Conservation (phyloP, 2,888 invertebrate species). For the Ecdyonurus torrentis region DNA sequence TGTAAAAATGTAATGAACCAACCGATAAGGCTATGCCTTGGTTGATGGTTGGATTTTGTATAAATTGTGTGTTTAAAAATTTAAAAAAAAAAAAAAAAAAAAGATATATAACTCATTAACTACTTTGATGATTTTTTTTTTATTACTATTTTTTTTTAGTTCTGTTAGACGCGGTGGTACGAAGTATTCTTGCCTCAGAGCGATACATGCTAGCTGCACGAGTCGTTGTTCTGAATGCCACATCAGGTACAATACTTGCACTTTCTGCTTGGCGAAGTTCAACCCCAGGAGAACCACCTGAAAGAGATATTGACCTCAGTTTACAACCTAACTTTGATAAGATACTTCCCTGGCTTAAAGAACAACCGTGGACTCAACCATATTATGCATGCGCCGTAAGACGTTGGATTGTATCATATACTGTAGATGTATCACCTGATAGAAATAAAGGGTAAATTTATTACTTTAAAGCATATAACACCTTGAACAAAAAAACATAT, state of each 20-base stretch:
- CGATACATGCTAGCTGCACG: conserved; percentile 38
- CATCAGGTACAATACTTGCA: conserved; percentile 37
- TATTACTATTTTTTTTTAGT: too few species aligned
- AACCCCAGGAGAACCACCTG: background rate
- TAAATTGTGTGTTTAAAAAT: too few species aligned
- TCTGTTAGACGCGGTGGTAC: conserved; percentile 53
- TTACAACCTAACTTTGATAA: background rate
- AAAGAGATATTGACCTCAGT: background rate
- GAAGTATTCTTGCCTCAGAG: conserved; percentile 48
- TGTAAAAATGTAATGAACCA: too few species aligned
- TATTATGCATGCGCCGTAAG: conserved; percentile 67
- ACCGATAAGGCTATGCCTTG: too few species aligned
- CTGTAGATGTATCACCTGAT: conserved; percentile 43
- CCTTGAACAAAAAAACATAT: too few species aligned
- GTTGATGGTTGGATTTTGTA: too few species aligned
- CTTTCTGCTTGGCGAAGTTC: conserved; percentile 38
- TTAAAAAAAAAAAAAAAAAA: too few species aligned
- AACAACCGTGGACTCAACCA: conserved; percentile 55
- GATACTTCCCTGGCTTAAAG: background rate
- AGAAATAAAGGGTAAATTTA: too few species aligned
- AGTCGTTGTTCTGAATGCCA: conserved; percentile 41
- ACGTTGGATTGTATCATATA: conserved; percentile 74
- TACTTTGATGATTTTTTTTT: too few species aligned
- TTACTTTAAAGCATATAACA: too few species aligned
- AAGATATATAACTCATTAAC: too few species aligned